Conservation (phyloP, 2,797 vertebrate genomes). For the Mus minutoides region DNA sequence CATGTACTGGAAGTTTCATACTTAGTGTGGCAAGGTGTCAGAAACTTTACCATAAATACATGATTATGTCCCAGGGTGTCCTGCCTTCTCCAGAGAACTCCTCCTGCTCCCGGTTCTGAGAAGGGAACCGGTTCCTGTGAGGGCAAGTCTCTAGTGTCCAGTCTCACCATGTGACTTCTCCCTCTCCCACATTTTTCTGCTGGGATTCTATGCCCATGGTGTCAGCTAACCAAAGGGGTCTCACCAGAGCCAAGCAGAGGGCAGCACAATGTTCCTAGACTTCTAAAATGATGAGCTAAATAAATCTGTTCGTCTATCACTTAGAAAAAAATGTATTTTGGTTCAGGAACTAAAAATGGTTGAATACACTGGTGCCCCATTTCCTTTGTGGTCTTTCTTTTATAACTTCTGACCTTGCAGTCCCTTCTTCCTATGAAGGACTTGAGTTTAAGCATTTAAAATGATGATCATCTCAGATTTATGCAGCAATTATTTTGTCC, state of each 20-base stretch:
- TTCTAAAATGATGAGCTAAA: background rate
- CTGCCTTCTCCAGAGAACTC: background rate
- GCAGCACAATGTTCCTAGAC: background rate
- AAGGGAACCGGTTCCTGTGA: too few relatives aligned
- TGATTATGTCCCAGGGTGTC: background rate
- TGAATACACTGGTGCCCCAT: background rate
- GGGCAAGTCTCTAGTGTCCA: background rate
- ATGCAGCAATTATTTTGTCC: background rate
- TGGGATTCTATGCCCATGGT: background rate
- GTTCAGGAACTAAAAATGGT: background rate
- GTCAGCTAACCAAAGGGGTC: background rate
- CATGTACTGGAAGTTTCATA: background rate
- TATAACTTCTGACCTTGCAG: background rate
- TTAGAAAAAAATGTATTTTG: background rate
- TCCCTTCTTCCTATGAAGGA: background rate
- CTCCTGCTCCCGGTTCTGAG: background rate
- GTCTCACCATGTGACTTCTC: background rate
- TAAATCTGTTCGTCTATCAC: background rate
- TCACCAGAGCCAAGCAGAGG: background rate
- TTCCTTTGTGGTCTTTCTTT: background rate
- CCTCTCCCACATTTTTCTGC: background rate
- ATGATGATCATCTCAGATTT: background rate
- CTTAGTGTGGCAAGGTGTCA: background rate
- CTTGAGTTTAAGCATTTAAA: background rate
- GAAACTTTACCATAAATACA: background rate